A percentile compares a stretch with the other conserved stretches of the same genome.
These are phyloP conservation scores for Mesoligia furuncula DNA, from an alignment of 2,888 invertebrate species.

Conservation along the genomic window DNA sequence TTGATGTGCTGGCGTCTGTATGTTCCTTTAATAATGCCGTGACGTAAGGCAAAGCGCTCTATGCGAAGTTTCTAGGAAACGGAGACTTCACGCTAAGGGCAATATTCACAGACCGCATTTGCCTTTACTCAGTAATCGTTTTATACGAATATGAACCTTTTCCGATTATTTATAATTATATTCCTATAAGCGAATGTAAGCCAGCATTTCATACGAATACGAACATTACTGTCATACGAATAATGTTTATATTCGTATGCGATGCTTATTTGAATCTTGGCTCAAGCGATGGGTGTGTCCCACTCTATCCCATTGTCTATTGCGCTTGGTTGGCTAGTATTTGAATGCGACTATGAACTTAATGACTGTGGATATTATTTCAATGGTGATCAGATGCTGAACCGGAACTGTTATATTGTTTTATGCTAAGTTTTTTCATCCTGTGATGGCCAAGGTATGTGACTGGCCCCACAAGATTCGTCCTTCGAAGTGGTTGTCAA, in stretches of 20 bases:
- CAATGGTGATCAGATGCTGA: background rate
- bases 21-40: background rate
- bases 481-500: conserved; percentile 36
- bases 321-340: conserved; percentile 20
- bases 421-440: conserved; percentile 5
- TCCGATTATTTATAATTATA: background rate
- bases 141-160: background rate
- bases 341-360: background rate
- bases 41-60: background rate
- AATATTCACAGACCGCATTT: too few relatives aligned
- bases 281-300: too few relatives aligned
- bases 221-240: background rate
- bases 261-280: conserved; percentile 5
- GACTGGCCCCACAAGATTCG: background rate
- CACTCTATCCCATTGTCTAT: background rate
- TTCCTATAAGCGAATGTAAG: background rate
- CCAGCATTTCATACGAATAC: background rate
- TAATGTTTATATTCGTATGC: background rate
- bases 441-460: background rate
- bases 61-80: background rate
- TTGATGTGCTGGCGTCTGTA: too few relatives aligned
- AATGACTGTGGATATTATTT: conserved; percentile 1
- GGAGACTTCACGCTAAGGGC: background rate
- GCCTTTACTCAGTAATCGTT: background rate
- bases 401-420: conserved; percentile 1